Conservation (phyloP, 1,140 invertebrate species). For the Maniola jurtina region DNA sequence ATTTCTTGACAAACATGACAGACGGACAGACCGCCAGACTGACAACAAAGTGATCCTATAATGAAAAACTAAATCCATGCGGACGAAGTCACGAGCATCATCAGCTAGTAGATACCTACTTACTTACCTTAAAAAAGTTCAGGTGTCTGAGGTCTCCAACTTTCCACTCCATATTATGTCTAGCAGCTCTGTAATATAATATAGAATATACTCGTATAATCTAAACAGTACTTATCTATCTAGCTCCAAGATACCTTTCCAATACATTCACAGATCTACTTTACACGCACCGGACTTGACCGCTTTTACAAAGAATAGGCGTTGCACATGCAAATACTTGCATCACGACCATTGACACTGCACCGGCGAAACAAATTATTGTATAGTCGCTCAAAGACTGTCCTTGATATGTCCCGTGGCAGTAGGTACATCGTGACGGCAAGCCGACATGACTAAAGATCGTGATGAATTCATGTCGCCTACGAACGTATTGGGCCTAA, state of each 20-base stretch:
- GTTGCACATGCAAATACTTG: conserved; percentile 27
- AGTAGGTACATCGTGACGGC: conserved; percentile 40
- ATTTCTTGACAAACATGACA: no score
- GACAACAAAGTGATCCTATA: no score
- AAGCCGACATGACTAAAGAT: conserved; percentile 35
- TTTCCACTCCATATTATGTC: no score
- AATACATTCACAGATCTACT: background rate
- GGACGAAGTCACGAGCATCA: no score
- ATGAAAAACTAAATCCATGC: no score
- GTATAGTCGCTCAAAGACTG: conserved; percentile 23
- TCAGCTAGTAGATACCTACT: no score
- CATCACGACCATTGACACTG: conserved; percentile 23
- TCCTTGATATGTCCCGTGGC: conserved; percentile 37
- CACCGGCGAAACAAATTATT: conserved; percentile 30
- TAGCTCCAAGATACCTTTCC: background rate
- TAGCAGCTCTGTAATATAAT: no score
- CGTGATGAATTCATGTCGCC: conserved; percentile 44
- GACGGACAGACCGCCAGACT: no score
- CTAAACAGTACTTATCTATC: background rate
- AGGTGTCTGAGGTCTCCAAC: no score
- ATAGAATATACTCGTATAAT: no score
- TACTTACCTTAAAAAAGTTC: no score
- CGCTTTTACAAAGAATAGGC: conserved; percentile 16
- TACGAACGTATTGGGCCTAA: background rate
- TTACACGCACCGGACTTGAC: conserved; percentile 9